Evolutionary conservation across 1,140 invertebrate species (phyloP).

Genomic region (Hycleus cichorii): DNA sequence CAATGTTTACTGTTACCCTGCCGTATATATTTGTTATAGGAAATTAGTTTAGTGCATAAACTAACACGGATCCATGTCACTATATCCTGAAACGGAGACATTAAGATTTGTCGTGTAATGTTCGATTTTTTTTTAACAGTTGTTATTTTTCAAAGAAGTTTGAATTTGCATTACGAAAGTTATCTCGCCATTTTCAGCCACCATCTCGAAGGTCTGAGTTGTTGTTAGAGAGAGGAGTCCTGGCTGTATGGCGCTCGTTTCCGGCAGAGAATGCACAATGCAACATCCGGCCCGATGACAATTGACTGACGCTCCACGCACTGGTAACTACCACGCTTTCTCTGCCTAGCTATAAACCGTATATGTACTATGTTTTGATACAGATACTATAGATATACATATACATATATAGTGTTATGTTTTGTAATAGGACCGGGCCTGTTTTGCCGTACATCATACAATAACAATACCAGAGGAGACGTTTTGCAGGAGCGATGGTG

Average conservation of each 20-base stretch:
- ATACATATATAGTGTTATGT: neutral
- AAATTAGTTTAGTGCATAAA: slow-evolving; percentile 15
- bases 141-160: too few species aligned
- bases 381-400: neutral
- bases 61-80: slow-evolving; percentile 6
- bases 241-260: slow-evolving; percentile 37
- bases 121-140: too few species aligned
- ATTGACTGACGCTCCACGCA: slow-evolving; percentile 40
- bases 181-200: too few species aligned
- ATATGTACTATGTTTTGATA: neutral
- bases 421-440: slow-evolving; percentile 10
- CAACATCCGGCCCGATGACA: slow-evolving; percentile 38
- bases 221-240: neutral
- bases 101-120: too few species aligned
- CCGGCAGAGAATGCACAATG: slow-evolving; percentile 40
- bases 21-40: slow-evolving; percentile 24
- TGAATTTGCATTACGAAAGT: too few species aligned
- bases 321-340: slow-evolving; percentile 23
- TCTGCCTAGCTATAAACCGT: neutral
- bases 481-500: slow-evolving; percentile 1
- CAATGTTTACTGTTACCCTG: slow-evolving; percentile 12
- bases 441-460: slow-evolving; percentile 12
- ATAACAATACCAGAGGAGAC: slow-evolving; percentile 2
- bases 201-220: too few species aligned
- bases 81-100: slow-evolving; percentile 11